phyloP scores from a whole-genome alignment of 2,113 vertebrate genomes.

The Cyprinodon tularosa region DNA sequence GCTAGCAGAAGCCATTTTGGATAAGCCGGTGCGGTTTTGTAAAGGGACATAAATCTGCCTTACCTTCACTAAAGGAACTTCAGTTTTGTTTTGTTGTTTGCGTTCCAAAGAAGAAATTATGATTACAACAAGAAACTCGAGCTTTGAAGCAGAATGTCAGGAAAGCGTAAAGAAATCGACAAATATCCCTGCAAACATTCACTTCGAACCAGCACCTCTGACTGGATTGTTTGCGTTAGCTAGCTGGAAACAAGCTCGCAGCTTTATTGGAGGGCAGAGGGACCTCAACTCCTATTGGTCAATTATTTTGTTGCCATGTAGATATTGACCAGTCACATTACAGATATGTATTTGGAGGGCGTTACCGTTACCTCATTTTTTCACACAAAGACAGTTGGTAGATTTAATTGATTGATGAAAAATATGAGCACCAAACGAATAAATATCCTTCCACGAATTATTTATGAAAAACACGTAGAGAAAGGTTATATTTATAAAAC shows the following conservation, averaged over 20 bases:
- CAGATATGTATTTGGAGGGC: slow-evolving; percentile 15
- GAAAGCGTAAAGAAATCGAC: slow-evolving; percentile 22
- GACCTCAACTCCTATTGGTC: slow-evolving; percentile 40
- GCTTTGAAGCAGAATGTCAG: slow-evolving; percentile 21
- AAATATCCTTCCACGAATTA: no score
- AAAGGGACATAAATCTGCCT: slow-evolving; percentile 41
- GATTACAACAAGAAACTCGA: slow-evolving; percentile 10
- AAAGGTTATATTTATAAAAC: not conserved
- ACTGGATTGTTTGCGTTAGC: slow-evolving; percentile 55
- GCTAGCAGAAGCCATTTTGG: slow-evolving; percentile 79
- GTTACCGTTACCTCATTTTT: not conserved
- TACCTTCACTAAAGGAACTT: slow-evolving; percentile 81
- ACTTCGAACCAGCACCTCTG: slow-evolving; percentile 30
- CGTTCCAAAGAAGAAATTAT: slow-evolving; percentile 61
- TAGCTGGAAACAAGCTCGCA: slow-evolving; percentile 24
- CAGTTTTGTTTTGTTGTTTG: slow-evolving; percentile 74
- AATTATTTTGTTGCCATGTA: slow-evolving; percentile 62
- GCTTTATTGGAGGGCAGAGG: slow-evolving; percentile 29
- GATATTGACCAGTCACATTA: slow-evolving; percentile 48
- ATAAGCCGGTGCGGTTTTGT: slow-evolving; percentile 51
- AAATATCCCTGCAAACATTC: slow-evolving; percentile 40
- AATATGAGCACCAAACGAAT: not conserved
- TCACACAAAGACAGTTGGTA: not conserved
- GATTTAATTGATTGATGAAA: slow-evolving; percentile 52
- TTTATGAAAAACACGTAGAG: not conserved